Evolutionary conservation across 2,888 invertebrate species (phyloP).

Genomic region (Tiliacea citrago): DNA sequence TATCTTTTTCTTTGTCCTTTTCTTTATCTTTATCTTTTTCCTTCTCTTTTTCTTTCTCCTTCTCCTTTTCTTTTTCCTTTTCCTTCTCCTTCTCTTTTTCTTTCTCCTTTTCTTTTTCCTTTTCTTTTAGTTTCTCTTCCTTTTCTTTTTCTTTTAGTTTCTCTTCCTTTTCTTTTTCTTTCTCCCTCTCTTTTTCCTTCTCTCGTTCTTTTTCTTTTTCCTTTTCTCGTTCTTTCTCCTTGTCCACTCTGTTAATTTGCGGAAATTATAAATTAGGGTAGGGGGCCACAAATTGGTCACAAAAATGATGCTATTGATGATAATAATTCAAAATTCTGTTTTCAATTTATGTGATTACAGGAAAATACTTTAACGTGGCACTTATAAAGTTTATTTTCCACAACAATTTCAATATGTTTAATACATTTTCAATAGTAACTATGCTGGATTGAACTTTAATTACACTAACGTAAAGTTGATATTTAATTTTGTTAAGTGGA

Average conservation of each 20-base stretch:
- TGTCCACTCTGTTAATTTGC: conserved; percentile 67
- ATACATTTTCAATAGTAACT: too few species aligned
- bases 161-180: conserved; percentile 66
- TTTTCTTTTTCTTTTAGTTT: conserved; percentile 67
- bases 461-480: background rate
- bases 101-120: conserved; percentile 65
- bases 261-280: background rate
- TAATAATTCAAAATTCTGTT: background rate
- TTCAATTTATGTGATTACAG: background rate
- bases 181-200: conserved; percentile 68
- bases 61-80: conserved; percentile 70
- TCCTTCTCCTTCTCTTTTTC: conserved; percentile 60
- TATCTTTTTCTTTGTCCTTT: conserved; percentile 72
- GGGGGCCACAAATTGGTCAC: too few species aligned
- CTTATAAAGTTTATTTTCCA: background rate
- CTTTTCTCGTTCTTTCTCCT: conserved; percentile 71
- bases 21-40: conserved; percentile 25
- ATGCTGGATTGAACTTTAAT: background rate
- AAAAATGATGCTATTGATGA: background rate
- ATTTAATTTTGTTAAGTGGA: background rate
- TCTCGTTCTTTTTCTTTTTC: conserved; percentile 63
- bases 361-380: background rate
- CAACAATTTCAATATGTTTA: background rate
- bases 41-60: conserved; percentile 63
- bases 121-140: conserved; percentile 55